phyloP scores from a whole-genome alignment of 2,888 invertebrate genomes.

The Sesamia inferens region DNA sequence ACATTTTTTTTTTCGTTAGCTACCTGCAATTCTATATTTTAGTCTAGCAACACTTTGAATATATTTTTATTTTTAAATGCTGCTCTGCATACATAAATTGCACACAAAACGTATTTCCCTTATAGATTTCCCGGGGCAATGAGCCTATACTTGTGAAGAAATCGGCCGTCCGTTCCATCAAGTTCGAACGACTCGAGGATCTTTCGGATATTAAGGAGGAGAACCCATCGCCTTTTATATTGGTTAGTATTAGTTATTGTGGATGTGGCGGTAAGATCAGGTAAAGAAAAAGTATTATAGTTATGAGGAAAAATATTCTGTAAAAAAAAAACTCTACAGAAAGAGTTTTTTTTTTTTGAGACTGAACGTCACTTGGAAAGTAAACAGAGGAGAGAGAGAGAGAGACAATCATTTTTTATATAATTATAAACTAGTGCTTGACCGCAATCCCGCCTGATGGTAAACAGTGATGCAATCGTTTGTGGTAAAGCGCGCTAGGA shows the following conservation, averaged over 20 bases:
- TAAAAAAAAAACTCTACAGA: too few relatives aligned
- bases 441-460: too few relatives aligned
- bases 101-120: slow-evolving; percentile 42
- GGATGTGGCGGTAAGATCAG: slow-evolving; percentile 5
- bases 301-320: background rate
- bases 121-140: slow-evolving; percentile 69
- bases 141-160: slow-evolving; percentile 79
- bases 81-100: slow-evolving; percentile 13
- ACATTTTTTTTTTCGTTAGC: too few relatives aligned
- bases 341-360: too few relatives aligned
- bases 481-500: too few relatives aligned
- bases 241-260: slow-evolving; percentile 77
- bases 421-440: too few relatives aligned
- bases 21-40: too few relatives aligned
- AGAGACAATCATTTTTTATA: too few relatives aligned
- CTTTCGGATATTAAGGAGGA: slow-evolving; percentile 87
- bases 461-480: too few relatives aligned
- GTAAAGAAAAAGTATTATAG: background rate
- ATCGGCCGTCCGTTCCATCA: slow-evolving; percentile 87
- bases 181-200: slow-evolving; percentile 77
- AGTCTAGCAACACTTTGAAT: too few relatives aligned
- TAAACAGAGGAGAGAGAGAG: too few relatives aligned
- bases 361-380: too few relatives aligned
- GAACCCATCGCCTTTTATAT: slow-evolving; percentile 87
- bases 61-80: background rate